Conservation (phyloP, 1,140 invertebrate genomes). For the Brachionus plicatilis region DNA sequence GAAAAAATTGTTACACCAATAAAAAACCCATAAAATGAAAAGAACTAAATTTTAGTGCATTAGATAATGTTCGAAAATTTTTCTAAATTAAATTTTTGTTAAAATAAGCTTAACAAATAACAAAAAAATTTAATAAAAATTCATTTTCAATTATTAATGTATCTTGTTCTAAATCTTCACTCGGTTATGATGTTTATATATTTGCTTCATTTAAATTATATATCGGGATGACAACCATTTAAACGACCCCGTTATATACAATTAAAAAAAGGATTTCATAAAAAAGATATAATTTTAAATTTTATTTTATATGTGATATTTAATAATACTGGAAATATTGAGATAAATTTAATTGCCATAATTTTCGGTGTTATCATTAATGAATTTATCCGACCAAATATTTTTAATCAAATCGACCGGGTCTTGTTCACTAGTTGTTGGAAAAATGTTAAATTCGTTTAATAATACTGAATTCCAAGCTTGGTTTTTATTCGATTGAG, state of each 20-base stretch:
- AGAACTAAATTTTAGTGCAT: neutral
- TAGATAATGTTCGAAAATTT: neutral
- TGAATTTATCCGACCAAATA: neutral
- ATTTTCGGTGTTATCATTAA: neutral
- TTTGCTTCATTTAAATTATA: neutral
- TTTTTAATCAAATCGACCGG: slow-evolving; percentile 5
- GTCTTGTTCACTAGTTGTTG: neutral
- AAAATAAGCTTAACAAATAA: neutral
- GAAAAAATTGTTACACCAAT: neutral
- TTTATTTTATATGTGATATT: neutral
- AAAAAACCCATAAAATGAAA: neutral
- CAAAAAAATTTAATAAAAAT: neutral
- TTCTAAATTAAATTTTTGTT: neutral
- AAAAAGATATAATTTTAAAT: neutral
- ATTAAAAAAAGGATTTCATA: neutral
- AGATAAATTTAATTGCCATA: neutral
- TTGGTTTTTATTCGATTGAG: neutral
- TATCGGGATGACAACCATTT: neutral
- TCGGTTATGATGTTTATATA: neutral
- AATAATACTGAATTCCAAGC: slow-evolving; percentile 38
- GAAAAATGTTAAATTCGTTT: neutral
- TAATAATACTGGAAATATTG: neutral
- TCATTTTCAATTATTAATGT: neutral
- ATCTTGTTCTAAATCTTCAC: neutral
- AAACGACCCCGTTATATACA: neutral